These are phyloP conservation scores for Gonioctena quinquepunctata DNA, from an alignment of 1,140 invertebrate species.

Conservation along the genomic window DNA sequence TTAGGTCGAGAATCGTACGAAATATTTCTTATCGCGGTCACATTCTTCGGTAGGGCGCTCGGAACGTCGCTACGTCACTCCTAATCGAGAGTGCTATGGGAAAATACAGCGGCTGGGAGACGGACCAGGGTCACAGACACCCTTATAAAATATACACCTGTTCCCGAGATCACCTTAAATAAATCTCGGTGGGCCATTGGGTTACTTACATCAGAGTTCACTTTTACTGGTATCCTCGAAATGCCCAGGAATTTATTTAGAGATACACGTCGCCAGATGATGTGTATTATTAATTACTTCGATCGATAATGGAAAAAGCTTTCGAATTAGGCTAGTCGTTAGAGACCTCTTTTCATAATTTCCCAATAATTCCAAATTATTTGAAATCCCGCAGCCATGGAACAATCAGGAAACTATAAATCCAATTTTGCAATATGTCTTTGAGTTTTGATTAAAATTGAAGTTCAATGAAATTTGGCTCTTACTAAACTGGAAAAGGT, in stretches of 20 bases:
- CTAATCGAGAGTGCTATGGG: constrained; percentile 32
- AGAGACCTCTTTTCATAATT: too few species aligned
- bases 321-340: too few species aligned
- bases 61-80: constrained; percentile 22
- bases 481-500: too few species aligned
- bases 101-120: constrained; percentile 32
- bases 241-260: background rate
- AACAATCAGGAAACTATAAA: too few species aligned
- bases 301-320: too few species aligned
- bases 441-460: too few species aligned
- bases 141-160: constrained; percentile 27
- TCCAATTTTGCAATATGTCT: too few species aligned
- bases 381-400: too few species aligned
- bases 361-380: too few species aligned
- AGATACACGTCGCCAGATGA: background rate
- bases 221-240: background rate
- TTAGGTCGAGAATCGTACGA: too few species aligned
- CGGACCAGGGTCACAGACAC: constrained; percentile 13
- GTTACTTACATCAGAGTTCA: background rate
- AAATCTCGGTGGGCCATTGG: constrained; percentile 1
- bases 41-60: background rate
- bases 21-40: background rate
- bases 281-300: too few species aligned
- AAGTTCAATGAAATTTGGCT: too few species aligned
- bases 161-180: constrained; percentile 29